phyloP scores from a whole-genome alignment of 1,140 invertebrate species.

The Nebria ingens region DNA sequence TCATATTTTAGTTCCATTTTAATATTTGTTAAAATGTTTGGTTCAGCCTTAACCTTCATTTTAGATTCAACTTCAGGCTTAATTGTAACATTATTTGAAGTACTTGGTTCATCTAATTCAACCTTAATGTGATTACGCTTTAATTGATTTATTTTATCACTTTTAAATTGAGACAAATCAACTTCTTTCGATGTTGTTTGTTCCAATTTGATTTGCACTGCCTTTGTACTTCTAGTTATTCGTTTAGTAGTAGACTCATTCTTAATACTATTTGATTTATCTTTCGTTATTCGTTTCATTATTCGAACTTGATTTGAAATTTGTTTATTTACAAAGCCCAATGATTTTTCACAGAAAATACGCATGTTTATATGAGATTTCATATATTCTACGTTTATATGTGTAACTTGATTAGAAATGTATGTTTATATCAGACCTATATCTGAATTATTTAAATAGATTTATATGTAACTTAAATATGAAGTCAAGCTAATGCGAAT shows the following conservation, averaged over 20 bases:
- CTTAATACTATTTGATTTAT: background rate
- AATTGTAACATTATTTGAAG: background rate
- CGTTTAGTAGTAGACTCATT: background rate
- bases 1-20: too few species aligned
- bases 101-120: background rate
- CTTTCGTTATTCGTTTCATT: conserved; percentile 6
- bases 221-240: background rate
- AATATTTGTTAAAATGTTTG: too few species aligned
- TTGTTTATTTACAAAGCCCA: too few species aligned
- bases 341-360: too few species aligned
- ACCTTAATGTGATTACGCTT: background rate
- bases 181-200: conserved; percentile 17
- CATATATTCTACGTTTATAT: too few species aligned
- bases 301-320: too few species aligned
- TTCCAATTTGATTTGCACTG: background rate
- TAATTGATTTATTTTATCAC: background rate
- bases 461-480: too few species aligned
- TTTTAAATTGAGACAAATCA: background rate
- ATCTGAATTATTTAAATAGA: too few species aligned
- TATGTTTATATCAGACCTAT: too few species aligned
- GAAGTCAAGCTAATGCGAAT: too few species aligned
- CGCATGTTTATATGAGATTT: too few species aligned
- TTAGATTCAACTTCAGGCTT: background rate
- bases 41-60: background rate
- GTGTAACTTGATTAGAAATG: too few species aligned